A percentile compares a stretch with the other conserved stretches of the same genome.
phyloP scores from a whole-genome alignment of 2,113 vertebrate genomes.

The Edolisoma coerulescens region DNA sequence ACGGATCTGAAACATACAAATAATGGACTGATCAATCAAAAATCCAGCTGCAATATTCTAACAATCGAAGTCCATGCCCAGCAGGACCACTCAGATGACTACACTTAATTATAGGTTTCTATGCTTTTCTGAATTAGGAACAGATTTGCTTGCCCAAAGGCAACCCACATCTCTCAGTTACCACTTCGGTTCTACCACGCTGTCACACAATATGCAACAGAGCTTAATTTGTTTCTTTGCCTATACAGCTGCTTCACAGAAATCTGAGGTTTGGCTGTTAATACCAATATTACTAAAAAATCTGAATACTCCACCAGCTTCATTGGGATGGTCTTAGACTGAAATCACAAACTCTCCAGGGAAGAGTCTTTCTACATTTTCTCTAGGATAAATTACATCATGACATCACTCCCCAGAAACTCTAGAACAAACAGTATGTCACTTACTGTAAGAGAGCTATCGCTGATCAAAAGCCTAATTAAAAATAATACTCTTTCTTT shows the following conservation, averaged over 20 bases:
- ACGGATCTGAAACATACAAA: not conserved
- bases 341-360: not conserved
- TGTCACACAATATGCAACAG: not conserved
- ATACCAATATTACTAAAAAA: not conserved
- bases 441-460: not conserved
- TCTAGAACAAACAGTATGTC: not conserved
- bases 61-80: not conserved
- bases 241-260: not conserved
- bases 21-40: not conserved
- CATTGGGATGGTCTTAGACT: not conserved
- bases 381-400: not conserved
- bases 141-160: not conserved
- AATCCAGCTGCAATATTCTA: not conserved
- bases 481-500: not conserved
- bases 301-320: not conserved
- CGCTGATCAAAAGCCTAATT: not conserved
- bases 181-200: not conserved
- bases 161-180: not conserved
- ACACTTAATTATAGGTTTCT: conserved; percentile 2
- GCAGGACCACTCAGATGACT: not conserved
- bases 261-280: not conserved
- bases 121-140: not conserved
- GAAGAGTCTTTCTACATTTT: not conserved
- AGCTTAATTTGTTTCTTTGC: not conserved
- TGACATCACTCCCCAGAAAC: not conserved